Base-by-base conservation (phyloP, 2,797 vertebrate genomes). In the Calcarius lapponicus region DNA sequence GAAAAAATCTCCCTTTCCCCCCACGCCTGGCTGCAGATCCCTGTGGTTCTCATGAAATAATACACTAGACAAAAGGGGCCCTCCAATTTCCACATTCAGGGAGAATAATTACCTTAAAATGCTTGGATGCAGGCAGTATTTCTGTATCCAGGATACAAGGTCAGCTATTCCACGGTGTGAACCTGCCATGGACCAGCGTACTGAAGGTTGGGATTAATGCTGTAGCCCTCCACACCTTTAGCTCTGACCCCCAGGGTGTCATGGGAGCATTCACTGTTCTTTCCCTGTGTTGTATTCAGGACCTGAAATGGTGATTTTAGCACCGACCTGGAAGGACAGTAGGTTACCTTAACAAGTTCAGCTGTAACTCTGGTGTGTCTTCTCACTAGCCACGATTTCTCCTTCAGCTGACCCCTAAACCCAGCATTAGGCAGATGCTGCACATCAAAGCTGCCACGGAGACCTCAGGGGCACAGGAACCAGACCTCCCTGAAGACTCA, bases 61-160 rank as follows among this genome's bases (percentile, higher is more conserved):
- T 42, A 31, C 32, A 25, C 28, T 13, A 62, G 47, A 73, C 36
- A 50, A 86, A 90, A 90, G 47, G 31, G 53, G 10, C 22, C 32
- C 40, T 91, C 53, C 61, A 74, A 31, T 86, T 90, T 78, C 56
- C 80, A 60, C 1, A 4, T 86, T 85, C 56, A 79, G 74, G 32
- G 50, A 64, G 79, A 88, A 94, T 79, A 90, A 94, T 90, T 73
- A 60, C 67, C 71, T 79, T 51, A 51, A 86, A 92, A 66, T 76
- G 64, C 67, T 66, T 84, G 76, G 78, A 67, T 69, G 32, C 66
- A 84, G 70, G 75, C 70, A 85, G 45, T 20, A 11, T 92, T 91
- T 94, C 74, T 74, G 67, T 76, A 61, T 61, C 80, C 42, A 85
- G 74, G 83, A 95, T 82, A 90, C 21, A 2, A 92, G 71, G 78